These are phyloP conservation scores for Acheta domesticus DNA, from an alignment of 2,888 invertebrate species.

Conservation along the genomic window DNA sequence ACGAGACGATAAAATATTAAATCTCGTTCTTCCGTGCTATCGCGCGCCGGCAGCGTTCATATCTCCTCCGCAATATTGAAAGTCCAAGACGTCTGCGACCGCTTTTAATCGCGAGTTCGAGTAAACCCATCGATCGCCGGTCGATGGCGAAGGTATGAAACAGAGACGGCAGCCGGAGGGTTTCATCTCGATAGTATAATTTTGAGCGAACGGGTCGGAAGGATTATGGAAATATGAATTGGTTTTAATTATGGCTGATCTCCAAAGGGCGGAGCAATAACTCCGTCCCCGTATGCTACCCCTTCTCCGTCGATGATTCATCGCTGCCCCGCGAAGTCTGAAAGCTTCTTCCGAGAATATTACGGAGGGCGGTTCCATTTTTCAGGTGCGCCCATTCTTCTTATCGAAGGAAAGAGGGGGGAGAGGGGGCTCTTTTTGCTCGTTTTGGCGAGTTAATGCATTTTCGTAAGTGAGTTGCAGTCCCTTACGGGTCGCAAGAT, in stretches of 20 bases:
- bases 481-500: not conserved
- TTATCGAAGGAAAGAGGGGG: not conserved
- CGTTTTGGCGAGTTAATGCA: not conserved
- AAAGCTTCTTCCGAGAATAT: slow-evolving; percentile 18
- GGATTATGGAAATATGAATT: not conserved
- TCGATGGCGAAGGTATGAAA: too few species aligned
- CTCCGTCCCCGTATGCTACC: not conserved
- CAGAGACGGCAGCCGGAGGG: too few species aligned
- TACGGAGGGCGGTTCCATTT: not conserved
- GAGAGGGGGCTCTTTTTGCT: not conserved
- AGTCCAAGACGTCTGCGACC: too few species aligned
- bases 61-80: too few species aligned
- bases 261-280: too few species aligned
- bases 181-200: too few species aligned
- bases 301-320: not conserved
- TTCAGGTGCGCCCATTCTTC: slow-evolving; percentile 18
- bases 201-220: too few species aligned
- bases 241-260: not conserved
- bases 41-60: too few species aligned
- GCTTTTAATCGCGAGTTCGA: too few species aligned
- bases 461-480: slow-evolving; percentile 18
- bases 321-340: not conserved
- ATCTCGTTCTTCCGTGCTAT: too few species aligned
- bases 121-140: too few species aligned
- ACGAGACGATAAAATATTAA: too few species aligned